Base-by-base conservation (phyloP, 2,113 vertebrate species). In the Oryzias melastigma region DNA sequence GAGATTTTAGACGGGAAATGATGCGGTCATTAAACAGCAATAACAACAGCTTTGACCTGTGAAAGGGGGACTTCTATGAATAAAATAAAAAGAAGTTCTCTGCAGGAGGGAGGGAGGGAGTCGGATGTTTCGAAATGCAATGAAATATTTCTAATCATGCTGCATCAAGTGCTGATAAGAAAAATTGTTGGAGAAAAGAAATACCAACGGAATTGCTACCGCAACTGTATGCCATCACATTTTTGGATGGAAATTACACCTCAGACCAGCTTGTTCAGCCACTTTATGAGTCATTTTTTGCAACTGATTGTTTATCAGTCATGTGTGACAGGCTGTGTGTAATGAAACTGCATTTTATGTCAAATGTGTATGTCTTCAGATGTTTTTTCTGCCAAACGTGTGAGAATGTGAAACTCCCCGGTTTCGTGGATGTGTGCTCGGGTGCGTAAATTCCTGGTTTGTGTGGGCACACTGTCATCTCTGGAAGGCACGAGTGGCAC, bases 241-340 rank as follows among this genome's bases (percentile, higher is more conserved):
- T 73, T 73, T 82, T 62, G 80, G 85, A 83, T 89, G 82, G 73
- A 90, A 89, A 91, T 90, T 78, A 83, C 65, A 87, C 57, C 60
- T 84, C 76, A 58, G 61, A 85, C 70, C 75, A 79, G 71, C 25
- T 27, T 77, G 67, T 75, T 72, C 41, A 69, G 70, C 62, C 73
- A 75, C 86, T 87, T 85, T 82, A 78, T 78, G 65, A 82, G 80
- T 84, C 78, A 80, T 68, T 81, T 83, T 83, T 81, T 72, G 51
- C 68, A 65, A 20, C 75, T 86, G 85, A 90, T 85, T 88, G 84
- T 84, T 68, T 80, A 76, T 71, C 77, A 68, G 82, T 87, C 76
- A 59, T 75, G 60, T 75, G 62, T 42, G 52, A 71, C 64, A 62
- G 46, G 58, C 48, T 74, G 58, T 58, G 51, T 1, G 7, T 61